Conservation (phyloP, 2,888 invertebrate genomes). For the Eupithecia dodoneata region DNA sequence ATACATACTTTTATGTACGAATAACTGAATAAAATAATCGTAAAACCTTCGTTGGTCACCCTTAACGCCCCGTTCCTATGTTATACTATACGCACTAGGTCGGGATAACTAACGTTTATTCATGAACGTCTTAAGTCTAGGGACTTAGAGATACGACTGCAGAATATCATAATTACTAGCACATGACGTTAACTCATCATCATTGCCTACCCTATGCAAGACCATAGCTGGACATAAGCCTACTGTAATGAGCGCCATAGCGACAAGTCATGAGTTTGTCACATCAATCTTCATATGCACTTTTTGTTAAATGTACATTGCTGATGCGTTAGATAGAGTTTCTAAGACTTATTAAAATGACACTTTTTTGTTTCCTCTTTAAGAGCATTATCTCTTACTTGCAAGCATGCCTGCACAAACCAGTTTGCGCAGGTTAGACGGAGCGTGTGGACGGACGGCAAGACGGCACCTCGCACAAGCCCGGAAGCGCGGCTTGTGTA, state of each 20-base stretch:
- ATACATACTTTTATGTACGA: constrained; percentile 6
- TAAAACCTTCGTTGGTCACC: constrained; percentile 6
- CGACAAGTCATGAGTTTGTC: neutral
- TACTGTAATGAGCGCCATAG: neutral
- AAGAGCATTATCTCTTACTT: neutral
- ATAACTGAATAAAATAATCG: constrained; percentile 5
- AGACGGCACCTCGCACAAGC: no score
- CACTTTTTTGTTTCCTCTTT: neutral
- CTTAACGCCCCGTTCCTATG: neutral
- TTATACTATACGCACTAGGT: neutral
- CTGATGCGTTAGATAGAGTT: no score
- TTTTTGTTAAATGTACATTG: neutral
- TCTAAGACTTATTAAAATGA: neutral
- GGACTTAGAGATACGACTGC: no score
- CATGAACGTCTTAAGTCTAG: neutral
- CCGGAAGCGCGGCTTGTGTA: no score
- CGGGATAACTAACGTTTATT: neutral
- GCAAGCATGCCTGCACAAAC: no score
- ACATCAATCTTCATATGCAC: neutral
- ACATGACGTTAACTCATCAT: no score
- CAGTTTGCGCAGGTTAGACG: no score
- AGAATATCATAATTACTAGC: no score
- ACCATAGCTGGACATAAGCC: neutral
- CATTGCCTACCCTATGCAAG: no score
- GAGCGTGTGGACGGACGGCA: no score